Conservation (phyloP, 2,797 vertebrate genomes). For the Oreochromis grahami region DNA sequence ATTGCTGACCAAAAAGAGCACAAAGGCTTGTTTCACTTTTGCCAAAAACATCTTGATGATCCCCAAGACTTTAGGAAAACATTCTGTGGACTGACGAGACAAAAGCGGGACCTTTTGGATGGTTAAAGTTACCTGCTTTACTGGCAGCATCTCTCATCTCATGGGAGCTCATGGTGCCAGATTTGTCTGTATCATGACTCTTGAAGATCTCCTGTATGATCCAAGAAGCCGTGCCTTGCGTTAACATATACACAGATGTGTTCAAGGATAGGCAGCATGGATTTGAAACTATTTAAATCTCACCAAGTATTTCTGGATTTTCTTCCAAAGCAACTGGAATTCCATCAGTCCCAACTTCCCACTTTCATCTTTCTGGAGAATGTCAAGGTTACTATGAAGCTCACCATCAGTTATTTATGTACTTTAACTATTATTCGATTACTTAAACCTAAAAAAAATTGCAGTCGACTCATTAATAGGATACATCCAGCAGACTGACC, state of each 20-base stretch:
- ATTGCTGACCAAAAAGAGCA: neutral
- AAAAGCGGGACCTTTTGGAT: neutral
- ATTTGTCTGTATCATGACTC: slow-evolving; percentile 64
- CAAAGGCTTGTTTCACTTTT: neutral
- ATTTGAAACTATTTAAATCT: neutral
- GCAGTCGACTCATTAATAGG: slow-evolving; percentile 5
- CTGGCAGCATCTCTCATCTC: slow-evolving; percentile 72
- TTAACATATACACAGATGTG: neutral
- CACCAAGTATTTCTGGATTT: slow-evolving; percentile 77
- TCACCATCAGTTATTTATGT: neutral
- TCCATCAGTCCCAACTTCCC: slow-evolving; percentile 67
- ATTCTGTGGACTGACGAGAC: neutral
- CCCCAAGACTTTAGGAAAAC: neutral
- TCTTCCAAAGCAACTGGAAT: slow-evolving; percentile 74
- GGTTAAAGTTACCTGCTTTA: slow-evolving; percentile 65
- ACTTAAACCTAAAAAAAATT: neutral
- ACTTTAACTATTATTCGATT: neutral
- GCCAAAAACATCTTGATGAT: neutral
- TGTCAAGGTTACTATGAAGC: slow-evolving; percentile 27
- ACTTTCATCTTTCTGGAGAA: slow-evolving; percentile 71
- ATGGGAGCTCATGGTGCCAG: slow-evolving; percentile 78
- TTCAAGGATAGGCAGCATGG: rapidly evolving
- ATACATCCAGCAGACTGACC: slow-evolving; percentile 79
- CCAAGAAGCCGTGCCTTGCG: rapidly evolving
- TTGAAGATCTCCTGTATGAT: slow-evolving; percentile 73